Conservation (phyloP, 2,888 invertebrate species). For the Eupithecia abbreviata region DNA sequence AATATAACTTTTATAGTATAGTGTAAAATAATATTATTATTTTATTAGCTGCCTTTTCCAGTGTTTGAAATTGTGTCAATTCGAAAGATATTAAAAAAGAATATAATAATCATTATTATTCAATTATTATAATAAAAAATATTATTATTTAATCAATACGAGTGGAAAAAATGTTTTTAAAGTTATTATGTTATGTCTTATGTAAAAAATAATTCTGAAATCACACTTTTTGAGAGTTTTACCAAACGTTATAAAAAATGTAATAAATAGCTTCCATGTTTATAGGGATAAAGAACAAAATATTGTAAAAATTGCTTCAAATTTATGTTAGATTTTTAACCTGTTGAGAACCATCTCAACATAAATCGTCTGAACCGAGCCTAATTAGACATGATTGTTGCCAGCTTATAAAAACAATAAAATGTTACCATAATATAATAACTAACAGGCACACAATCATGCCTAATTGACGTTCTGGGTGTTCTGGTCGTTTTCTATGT, state of each 20-base stretch:
- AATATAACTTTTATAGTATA: neutral
- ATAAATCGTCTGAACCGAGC: too few relatives aligned
- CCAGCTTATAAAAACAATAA: too few relatives aligned
- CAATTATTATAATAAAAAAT: neutral
- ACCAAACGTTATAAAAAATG: too few relatives aligned
- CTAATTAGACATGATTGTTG: too few relatives aligned
- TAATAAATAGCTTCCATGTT: neutral
- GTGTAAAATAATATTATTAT: neutral
- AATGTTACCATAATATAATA: too few relatives aligned
- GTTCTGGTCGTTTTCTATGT: too few relatives aligned
- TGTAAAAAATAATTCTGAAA: too few relatives aligned
- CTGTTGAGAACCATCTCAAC: too few relatives aligned
- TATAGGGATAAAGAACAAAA: neutral
- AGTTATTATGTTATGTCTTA: too few relatives aligned
- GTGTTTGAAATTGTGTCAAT: neutral
- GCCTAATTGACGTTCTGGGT: too few relatives aligned
- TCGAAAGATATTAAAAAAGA: neutral
- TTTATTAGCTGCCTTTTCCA: neutral
- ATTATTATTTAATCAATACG: neutral
- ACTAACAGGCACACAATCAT: too few relatives aligned
- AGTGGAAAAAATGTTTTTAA: neutral
- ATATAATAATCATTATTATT: neutral
- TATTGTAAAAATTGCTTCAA: neutral
- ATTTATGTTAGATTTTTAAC: neutral
- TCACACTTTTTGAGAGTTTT: too few relatives aligned